Base-by-base conservation (phyloP, 2,888 invertebrate genomes). In the Orthonychiurus folsomi region DNA sequence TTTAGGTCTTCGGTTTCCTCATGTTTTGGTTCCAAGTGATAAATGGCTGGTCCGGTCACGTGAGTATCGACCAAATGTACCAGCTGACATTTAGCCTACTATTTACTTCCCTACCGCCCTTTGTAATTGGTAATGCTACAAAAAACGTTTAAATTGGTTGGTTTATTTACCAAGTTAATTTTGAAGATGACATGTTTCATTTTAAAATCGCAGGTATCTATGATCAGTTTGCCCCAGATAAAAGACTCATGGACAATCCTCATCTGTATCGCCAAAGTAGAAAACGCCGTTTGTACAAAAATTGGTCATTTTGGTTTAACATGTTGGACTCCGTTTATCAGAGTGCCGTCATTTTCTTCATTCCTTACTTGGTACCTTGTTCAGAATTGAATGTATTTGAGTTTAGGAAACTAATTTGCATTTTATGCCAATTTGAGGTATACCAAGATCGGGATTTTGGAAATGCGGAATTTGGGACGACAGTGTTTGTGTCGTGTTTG, bases 11-110 rank as follows among this genome's bases (percentile, higher is more conserved):
- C 78, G 94, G 95, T 76, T 92, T 94, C 81, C 83, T 93, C 65
- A 86, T 93, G 76, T 94, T 95, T 81, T 96, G 95, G 95, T 96
- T 86, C 80, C 90, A 96, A 82, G 78, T 95, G 69, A 94, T 88
- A 81, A 90, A 89, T 78, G 95, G 94, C n/a, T 96, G 92, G 81
- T 92, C 93, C 56, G 91, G 93, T 59, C 84, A 88, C 73, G 90
- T 94, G 59, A 91, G 93, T 88, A 89, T 96, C 75, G 95, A 96
- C 79, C 93, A 93, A 80, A 86, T 94, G 81, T 95, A 93, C 79
- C 85, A 94, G 74, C 92, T 95, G 89, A 81, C 93, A 57, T 95
- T 93, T 78, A 95, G 96, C 79, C 84, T 97, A 73, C 80, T 94
- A 75, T 97, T 96, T 80, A 96, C 95, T 52, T 91, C 95, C 60